These are phyloP conservation scores for Phylloscopus collybita DNA, from an alignment of 2,797 vertebrate genomes.

Conservation along the genomic window DNA sequence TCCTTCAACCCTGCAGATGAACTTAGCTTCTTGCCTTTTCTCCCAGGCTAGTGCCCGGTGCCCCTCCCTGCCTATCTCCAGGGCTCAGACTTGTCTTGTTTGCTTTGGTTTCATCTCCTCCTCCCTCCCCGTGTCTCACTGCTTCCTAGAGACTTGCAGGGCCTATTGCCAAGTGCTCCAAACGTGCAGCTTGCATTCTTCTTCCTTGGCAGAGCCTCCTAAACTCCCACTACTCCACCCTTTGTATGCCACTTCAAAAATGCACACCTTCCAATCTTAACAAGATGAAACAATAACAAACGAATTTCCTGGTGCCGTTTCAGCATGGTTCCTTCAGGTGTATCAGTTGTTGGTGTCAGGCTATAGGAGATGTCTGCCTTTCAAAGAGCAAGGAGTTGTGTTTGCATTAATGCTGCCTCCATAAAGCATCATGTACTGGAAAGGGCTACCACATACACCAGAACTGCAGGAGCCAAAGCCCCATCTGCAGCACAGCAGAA, in stretches of 20 bases:
- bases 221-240: background rate
- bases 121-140: background rate
- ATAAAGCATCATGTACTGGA: background rate
- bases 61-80: background rate
- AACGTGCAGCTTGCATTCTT: background rate
- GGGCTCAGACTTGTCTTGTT: background rate
- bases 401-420: background rate
- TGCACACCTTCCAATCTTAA: background rate
- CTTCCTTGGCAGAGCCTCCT: conserved; percentile 29
- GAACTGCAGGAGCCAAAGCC: background rate
- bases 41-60: background rate
- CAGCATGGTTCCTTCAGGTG: background rate
- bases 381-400: background rate
- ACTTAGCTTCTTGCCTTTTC: background rate
- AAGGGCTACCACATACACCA: background rate
- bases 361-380: background rate
- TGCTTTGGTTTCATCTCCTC: background rate
- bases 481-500: background rate
- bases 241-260: conserved; percentile 13
- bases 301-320: background rate
- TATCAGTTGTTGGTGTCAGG: background rate
- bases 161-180: background rate
- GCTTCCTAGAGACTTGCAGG: background rate
- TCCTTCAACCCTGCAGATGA: background rate
- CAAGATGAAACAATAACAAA: background rate